Evolutionary conservation across 2,113 vertebrate species (phyloP).

Genomic region (Holacanthus passer): DNA sequence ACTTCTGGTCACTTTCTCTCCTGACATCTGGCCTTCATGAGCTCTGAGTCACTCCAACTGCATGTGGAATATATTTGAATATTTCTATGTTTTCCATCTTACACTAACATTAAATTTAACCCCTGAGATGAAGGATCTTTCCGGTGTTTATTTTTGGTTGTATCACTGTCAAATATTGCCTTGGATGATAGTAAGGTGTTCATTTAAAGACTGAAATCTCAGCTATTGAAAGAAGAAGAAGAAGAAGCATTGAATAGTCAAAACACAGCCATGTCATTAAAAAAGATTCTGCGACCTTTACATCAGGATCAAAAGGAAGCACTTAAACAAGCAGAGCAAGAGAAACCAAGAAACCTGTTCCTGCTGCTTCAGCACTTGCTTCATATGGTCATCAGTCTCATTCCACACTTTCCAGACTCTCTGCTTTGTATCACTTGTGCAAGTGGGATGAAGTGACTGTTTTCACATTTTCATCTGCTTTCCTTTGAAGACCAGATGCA

Average conservation of each 20-base stretch:
- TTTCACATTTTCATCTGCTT: constrained; percentile 27
- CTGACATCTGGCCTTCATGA: constrained; percentile 51
- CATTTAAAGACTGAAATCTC: background rate
- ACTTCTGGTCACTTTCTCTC: constrained; percentile 67
- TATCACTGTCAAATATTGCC: background rate
- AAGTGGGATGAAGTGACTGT: constrained; percentile 2
- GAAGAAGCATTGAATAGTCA: constrained; percentile 24
- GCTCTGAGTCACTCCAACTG: constrained; percentile 40
- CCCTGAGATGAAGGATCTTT: background rate
- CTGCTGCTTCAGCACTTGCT: constrained; percentile 18
- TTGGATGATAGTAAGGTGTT: background rate
- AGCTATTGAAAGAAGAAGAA: background rate
- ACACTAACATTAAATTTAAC: background rate
- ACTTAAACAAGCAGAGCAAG: background rate
- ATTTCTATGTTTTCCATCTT: background rate
- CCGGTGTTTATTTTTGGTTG: background rate
- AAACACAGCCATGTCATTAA: constrained; percentile 42
- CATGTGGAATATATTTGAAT: background rate
- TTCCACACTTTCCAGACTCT: background rate
- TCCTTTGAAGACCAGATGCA: constrained; percentile 13
- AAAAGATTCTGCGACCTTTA: constrained; percentile 49
- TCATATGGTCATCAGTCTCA: constrained; percentile 10
- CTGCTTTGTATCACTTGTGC: constrained; percentile 9
- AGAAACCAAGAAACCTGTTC: background rate
- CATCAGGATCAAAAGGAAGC: constrained; percentile 50